Evolutionary conservation across 2,113 vertebrate genomes (phyloP), one percentile per base, ranked within the genome.

Genomic region (Cololabis saira): DNA sequence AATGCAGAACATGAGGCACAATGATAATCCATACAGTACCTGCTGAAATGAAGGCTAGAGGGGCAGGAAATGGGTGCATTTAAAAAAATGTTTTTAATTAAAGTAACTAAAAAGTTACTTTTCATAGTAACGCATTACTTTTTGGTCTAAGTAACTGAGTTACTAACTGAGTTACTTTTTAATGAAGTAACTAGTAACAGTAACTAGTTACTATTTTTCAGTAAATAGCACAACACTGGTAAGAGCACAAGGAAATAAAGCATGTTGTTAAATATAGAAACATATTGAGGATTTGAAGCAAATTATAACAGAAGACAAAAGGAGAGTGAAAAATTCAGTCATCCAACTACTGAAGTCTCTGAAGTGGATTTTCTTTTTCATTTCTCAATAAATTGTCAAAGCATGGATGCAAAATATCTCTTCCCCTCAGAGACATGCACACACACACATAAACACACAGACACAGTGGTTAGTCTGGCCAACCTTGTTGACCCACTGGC

Each of bases 401-500:
- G 63, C 47, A 73, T 64, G 57, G 45, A 56, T 51, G 72, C 59
- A 61, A 22, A 61, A 54, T 54, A 54, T 61, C 41, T 50, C 55
- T 37, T 45, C 5, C 59, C 40, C 21, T 18, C 44, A 70, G 22
- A 61, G 40, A 45, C 50, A 57, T 48, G 33, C 67, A 45, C 52
- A 61, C 82, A 70, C 61, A 53, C 67, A 30, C 65, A 65, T 67
- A 69, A 56, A 60, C 42, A 42, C 17, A 60, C 57, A 73, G 42
- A 71, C 54, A 66, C 47, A 43, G 88, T 71, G 90, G 90, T 90
- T 83, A 83, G 85, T 68, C 80, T 87, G 85, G 79, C 87, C 85
- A 89, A 83, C 82, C 85, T 49, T 89, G 88, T 90, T 90, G 89
- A 90, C 89, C 87, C 74, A 86, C 81, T 85, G 85, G 85, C 90